Percentiles rank a stretch among this genome's conserved stretches.
phyloP scores from a whole-genome alignment of 2,797 vertebrate species.

The Amphiprion clarkii region DNA sequence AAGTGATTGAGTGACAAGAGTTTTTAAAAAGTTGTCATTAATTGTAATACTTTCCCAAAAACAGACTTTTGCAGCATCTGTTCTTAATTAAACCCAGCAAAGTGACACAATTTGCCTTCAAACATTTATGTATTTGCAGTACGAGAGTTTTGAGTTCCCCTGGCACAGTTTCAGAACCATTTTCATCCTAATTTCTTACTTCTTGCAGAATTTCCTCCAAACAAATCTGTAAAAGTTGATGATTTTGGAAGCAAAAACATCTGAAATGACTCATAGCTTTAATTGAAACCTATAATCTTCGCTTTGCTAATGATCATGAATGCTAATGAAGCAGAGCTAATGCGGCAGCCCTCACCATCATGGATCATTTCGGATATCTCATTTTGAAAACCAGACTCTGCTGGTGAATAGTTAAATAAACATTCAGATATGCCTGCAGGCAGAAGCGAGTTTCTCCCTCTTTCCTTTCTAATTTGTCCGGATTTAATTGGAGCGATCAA shows the following conservation, averaged over 20 bases:
- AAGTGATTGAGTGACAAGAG: constrained; percentile 19
- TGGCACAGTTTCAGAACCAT: constrained; percentile 17
- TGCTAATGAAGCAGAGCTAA: constrained; percentile 44
- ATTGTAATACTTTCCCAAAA: constrained; percentile 21
- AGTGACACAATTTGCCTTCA: constrained; percentile 14
- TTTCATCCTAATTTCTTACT: constrained; percentile 18
- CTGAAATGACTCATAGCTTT: constrained; percentile 35
- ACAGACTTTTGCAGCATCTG: constrained; percentile 22
- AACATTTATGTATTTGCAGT: constrained; percentile 13
- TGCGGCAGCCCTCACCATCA: constrained; percentile 39
- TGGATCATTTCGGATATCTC: constrained; percentile 46
- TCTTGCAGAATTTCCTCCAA: neutral
- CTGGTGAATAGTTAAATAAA: constrained; percentile 27
- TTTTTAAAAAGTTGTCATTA: constrained; percentile 17
- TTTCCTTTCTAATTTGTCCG: constrained; percentile 38
- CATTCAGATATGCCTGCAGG: constrained; percentile 16
- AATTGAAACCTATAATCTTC: constrained; percentile 43
- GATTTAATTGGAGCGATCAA: constrained; percentile 61
- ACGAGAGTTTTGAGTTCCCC: constrained; percentile 12
- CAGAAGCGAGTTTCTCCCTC: constrained; percentile 14
- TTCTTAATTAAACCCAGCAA: constrained; percentile 26
- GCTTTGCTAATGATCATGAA: constrained; percentile 40
- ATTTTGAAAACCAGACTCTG: constrained; percentile 26
- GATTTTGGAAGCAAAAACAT: constrained; percentile 20
- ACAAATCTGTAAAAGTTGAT: neutral